A percentile compares a stretch with the other conserved stretches of the same genome.
Evolutionary conservation across 2,888 invertebrate genomes (phyloP).

Genomic region (Acrobasis repandana): DNA sequence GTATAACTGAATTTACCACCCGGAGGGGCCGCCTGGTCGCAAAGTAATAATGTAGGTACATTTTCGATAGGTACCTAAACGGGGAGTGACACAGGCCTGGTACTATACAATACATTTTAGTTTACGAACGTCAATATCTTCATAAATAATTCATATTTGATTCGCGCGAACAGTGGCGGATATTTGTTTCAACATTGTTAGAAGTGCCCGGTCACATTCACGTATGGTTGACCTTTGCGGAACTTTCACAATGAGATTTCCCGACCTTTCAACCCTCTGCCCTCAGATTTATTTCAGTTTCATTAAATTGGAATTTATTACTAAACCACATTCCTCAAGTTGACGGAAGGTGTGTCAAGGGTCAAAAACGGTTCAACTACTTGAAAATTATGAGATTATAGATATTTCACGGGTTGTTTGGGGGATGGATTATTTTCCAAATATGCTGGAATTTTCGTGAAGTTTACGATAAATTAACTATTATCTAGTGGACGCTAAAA

Average conservation of each 20-base stretch:
- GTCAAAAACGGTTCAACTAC: not conserved
- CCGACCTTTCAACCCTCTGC: constrained; percentile 17
- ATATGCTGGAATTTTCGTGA: too few relatives aligned
- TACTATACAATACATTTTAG: too few relatives aligned
- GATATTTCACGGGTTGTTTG: too few relatives aligned
- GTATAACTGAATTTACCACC: too few relatives aligned
- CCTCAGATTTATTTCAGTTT: constrained; percentile 18
- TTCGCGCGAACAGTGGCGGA: not conserved
- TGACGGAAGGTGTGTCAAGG: constrained; percentile 3
- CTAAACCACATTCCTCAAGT: not conserved
- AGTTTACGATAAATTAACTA: too few relatives aligned
- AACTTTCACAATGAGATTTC: constrained; percentile 20
- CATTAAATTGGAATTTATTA: constrained; percentile 18
- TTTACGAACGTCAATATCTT: not conserved
- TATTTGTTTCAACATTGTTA: constrained; percentile 16
- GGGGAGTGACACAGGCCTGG: too few relatives aligned
- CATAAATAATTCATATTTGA: constrained; percentile 15
- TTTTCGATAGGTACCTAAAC: too few relatives aligned
- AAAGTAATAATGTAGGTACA: too few relatives aligned
- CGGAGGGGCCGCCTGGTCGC: too few relatives aligned
- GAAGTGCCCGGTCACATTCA: constrained; percentile 17
- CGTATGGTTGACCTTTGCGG: constrained; percentile 20
- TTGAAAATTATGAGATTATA: not conserved
- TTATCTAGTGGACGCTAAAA: too few relatives aligned
- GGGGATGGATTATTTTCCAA: too few relatives aligned